A percentile compares a stretch with the other conserved stretches of the same genome.
Conservation (phyloP, 2,113 vertebrate genomes). For the Coregonus clupeaformis region DNA sequence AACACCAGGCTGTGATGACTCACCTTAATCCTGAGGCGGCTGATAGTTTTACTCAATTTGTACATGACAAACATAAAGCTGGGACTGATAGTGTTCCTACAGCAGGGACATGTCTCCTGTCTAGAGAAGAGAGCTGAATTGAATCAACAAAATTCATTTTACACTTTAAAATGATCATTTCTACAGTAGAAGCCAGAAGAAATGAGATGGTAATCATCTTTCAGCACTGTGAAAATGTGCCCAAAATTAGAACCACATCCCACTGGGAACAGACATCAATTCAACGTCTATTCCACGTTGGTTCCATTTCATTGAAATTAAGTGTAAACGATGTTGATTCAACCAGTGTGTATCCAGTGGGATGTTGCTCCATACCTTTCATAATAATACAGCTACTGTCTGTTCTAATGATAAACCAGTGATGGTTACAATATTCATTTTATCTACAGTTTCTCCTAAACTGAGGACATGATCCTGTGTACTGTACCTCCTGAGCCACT, state of each 20-base stretch:
- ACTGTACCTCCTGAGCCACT: constrained; percentile 5
- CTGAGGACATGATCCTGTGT: not conserved
- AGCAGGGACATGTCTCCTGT: constrained; percentile 73
- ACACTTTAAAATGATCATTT: not conserved
- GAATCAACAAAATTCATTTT: not conserved
- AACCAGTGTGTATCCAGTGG: too few species aligned
- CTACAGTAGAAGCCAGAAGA: not conserved
- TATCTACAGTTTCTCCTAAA: too few species aligned
- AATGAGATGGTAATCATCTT: not conserved
- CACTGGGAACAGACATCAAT: too few species aligned
- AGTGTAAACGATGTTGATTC: too few species aligned
- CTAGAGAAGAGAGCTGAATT: constrained; percentile 40
- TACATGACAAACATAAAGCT: constrained; percentile 65
- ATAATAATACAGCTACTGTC: too few species aligned
- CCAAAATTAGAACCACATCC: too few species aligned
- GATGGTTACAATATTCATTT: too few species aligned
- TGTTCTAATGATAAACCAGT: too few species aligned
- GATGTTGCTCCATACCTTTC: too few species aligned
- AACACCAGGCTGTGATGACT: not conserved
- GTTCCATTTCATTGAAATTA: too few species aligned
- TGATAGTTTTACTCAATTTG: constrained; percentile 66
- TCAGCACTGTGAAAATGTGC: too few species aligned
- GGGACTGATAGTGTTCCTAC: constrained; percentile 62
- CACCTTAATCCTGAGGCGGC: constrained; percentile 72
- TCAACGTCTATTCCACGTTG: too few species aligned